Evolutionary conservation across 2,888 invertebrate species (phyloP), one percentile per base, ranked within the genome.

Genomic region (Euproctis similis): DNA sequence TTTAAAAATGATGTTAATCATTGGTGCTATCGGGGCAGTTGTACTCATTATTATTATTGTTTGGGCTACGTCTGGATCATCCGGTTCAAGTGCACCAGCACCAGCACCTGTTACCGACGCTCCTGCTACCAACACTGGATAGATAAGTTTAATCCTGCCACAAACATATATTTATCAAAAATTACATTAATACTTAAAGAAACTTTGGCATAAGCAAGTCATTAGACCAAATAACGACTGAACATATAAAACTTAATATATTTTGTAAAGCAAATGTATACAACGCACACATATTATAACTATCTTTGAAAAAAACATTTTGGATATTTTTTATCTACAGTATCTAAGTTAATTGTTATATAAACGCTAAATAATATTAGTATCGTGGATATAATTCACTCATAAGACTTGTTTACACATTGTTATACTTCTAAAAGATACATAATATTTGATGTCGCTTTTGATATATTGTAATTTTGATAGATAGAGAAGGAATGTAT

Each of bases 1-100:
- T 84, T 87, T 97, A 77, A 97, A 97, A 88, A 95, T 95, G 94
- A 95, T 94, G 94, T 90, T 95, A 66, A 94, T 95, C 50, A 92
- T 95, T 87, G 94, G 94, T 58, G 92, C 91, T 53, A 94, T 95
- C 68, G 94, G 91, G 46, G 88, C 90, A 50, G 88, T 94, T 49
- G 80, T 95, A 68, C 85, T 95, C 77, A 92, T 93, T 73, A 92
- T 95, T 61, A 92, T 95, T 63, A 90, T 94, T 74, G 91, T 94
- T 41, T 85, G 76, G 73, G 75, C 80, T 28, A 69, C 77, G 14
- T 66, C 71, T 31, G 73, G 77, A 9, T 54, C 59, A 2, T 44
- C 53, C 3, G 27, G 32, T 24, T 20, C 42, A 2, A 8, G 35
- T 2, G 12, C 26, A 6, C 28, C 33, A 2, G 23, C 17, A 4